phyloP scores from a whole-genome alignment of 2,888 invertebrate species.

The Coleophora flavipennella region DNA sequence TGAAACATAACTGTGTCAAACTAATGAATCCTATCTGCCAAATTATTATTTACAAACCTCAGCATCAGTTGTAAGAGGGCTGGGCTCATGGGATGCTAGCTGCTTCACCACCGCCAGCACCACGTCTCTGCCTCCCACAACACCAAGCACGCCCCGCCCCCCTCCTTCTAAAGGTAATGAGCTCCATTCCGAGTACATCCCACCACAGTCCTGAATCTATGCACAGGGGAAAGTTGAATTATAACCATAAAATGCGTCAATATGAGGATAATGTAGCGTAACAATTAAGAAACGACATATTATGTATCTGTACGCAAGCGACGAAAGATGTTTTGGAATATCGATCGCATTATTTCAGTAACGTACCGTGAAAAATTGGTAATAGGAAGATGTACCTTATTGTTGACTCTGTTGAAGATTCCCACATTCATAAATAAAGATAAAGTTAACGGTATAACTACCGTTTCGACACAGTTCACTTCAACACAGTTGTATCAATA shows the following conservation, averaged over 20 bases:
- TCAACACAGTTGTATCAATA: too few species aligned
- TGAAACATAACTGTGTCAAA: too few species aligned
- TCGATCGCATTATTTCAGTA: too few species aligned
- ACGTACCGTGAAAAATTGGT: neutral
- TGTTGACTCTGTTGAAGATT: slow-evolving; percentile 85
- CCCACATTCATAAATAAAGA: slow-evolving; percentile 83
- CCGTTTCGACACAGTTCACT: too few species aligned
- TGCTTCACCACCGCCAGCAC: slow-evolving; percentile 86
- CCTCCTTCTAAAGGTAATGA: slow-evolving; percentile 81
- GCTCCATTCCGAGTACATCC: slow-evolving; percentile 90
- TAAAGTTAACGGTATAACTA: slow-evolving; percentile 18
- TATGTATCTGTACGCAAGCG: too few species aligned
- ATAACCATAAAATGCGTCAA: neutral
- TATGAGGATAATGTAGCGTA: too few species aligned
- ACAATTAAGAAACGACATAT: too few species aligned
- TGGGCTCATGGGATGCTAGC: slow-evolving; percentile 88
- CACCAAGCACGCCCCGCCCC: slow-evolving; percentile 83
- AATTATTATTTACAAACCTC: too few species aligned
- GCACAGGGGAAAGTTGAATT: slow-evolving; percentile 16
- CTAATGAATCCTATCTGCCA: too few species aligned
- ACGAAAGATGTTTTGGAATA: too few species aligned
- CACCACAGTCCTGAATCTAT: slow-evolving; percentile 76
- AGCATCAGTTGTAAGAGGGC: slow-evolving; percentile 84
- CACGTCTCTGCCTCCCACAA: slow-evolving; percentile 87
- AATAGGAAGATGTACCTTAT: slow-evolving; percentile 71